Percentiles rank a stretch among this genome's conserved stretches.
Evolutionary conservation across 1,140 invertebrate genomes (phyloP).

Genomic region (Leucophenga varia): DNA sequence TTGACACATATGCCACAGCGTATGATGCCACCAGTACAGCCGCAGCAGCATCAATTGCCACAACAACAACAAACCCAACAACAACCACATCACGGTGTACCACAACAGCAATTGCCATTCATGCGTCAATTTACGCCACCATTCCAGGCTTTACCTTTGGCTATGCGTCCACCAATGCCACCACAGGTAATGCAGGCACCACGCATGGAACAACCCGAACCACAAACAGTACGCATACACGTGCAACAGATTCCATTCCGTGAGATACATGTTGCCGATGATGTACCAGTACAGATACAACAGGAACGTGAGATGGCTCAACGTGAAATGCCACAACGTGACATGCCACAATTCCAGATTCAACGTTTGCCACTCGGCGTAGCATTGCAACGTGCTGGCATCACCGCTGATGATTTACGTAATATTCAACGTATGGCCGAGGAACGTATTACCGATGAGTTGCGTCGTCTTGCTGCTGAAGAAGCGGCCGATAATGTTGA

Average conservation of each 20-base stretch:
- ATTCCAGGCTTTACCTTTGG: conserved; percentile 48
- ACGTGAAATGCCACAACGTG: conserved; percentile 24
- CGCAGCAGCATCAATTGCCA: conserved; percentile 34
- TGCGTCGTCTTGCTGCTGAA: conserved; percentile 55
- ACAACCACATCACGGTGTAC: conserved; percentile 34
- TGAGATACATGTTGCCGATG: conserved; percentile 46
- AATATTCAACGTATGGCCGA: conserved; percentile 61
- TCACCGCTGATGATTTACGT: conserved; percentile 64
- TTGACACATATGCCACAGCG: conserved; percentile 55
- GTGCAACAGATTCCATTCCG: conserved; percentile 54
- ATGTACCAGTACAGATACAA: conserved; percentile 46
- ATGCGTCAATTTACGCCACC: conserved; percentile 39
- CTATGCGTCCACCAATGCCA: conserved; percentile 52
- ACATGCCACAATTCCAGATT: conserved; percentile 44
- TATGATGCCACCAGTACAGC: conserved; percentile 50
- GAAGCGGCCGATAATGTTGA: conserved; percentile 48
- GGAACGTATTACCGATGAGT: conserved; percentile 57
- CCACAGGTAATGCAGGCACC: conserved; percentile 56
- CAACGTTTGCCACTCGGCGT: conserved; percentile 51
- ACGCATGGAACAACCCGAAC: conserved; percentile 47
- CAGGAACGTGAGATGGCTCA: conserved; percentile 12
- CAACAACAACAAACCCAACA: conserved; percentile 31
- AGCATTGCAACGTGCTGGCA: conserved; percentile 57
- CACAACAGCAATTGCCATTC: conserved; percentile 22
- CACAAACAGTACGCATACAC: conserved; percentile 52